Percentiles rank a stretch among this genome's conserved stretches.
Evolutionary conservation across 2,113 vertebrate genomes (phyloP).

Genomic region (Ptilonorhynchus violaceus): DNA sequence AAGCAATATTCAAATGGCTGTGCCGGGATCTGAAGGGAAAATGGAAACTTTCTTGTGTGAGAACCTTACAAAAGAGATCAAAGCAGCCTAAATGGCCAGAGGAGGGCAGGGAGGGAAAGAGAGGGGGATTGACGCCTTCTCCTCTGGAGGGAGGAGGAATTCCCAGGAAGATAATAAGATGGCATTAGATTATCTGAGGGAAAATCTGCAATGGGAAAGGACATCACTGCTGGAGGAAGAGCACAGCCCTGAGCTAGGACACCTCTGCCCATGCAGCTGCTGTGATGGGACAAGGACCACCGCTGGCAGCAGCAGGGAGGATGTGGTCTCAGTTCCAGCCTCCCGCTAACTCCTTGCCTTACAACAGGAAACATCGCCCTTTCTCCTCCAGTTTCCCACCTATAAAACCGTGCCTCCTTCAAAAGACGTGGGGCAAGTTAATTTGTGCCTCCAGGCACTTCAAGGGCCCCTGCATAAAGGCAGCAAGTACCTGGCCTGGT

Average conservation of each 20-base stretch:
- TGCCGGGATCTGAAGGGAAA: constrained; percentile 1
- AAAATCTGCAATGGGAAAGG: background rate
- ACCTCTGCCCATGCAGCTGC: background rate
- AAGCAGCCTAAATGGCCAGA: constrained; percentile 48
- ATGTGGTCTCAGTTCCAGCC: background rate
- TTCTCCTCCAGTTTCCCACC: constrained; percentile 24
- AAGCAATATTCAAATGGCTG: constrained; percentile 54
- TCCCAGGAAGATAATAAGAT: constrained; percentile 42
- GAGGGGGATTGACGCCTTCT: constrained; percentile 6
- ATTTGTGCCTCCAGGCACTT: constrained; percentile 50
- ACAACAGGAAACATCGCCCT: background rate
- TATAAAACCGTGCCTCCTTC: constrained; percentile 2
- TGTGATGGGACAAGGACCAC: background rate
- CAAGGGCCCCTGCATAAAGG: constrained; percentile 24
- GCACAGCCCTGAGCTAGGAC: background rate
- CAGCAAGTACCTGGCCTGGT: constrained; percentile 47
- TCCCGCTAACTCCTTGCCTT: background rate
- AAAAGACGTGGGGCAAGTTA: background rate
- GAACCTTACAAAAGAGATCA: constrained; percentile 62
- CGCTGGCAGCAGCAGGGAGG: background rate
- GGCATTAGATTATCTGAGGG: background rate
- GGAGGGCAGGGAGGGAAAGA: constrained; percentile 39
- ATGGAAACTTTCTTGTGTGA: constrained; percentile 56
- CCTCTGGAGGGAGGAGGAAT: constrained; percentile 30
- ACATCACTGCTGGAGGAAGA: background rate